Evolutionary conservation across 2,888 invertebrate species (phyloP).

Genomic region (Erebia aethiops): DNA sequence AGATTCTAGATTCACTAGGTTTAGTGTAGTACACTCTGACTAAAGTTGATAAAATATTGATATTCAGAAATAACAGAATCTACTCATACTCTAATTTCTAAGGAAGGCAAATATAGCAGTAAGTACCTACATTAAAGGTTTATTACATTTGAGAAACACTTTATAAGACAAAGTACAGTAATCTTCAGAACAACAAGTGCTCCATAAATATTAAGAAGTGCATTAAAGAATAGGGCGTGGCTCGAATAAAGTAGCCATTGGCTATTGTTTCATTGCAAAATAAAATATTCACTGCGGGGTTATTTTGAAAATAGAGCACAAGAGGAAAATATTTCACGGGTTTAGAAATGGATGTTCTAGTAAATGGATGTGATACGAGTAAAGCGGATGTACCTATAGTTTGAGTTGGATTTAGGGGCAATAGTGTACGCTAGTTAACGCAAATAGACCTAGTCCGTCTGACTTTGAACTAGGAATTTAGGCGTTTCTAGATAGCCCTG

Average conservation of each 20-base stretch:
- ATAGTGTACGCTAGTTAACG: no score
- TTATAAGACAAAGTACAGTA: neutral
- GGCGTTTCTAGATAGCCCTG: no score
- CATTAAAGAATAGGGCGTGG: conserved; percentile 23
- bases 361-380: no score
- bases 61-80: neutral
- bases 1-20: no score
- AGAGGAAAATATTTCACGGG: neutral
- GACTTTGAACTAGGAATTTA: no score
- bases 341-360: neutral
- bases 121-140: neutral
- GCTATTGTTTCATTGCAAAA: conserved; percentile 28
- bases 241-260: conserved; percentile 20
- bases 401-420: no score
- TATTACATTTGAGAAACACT: neutral
- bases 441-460: no score
- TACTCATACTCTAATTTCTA: neutral
- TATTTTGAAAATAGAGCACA: conserved; percentile 11
- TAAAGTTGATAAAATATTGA: neutral
- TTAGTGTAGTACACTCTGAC: no score
- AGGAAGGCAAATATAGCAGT: neutral
- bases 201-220: conserved; percentile 32
- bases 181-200: conserved; percentile 20
- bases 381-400: no score
- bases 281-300: conserved; percentile 26